Base-by-base conservation (phyloP, 2,113 vertebrate species). In the Cynoglossus semilaevis region DNA sequence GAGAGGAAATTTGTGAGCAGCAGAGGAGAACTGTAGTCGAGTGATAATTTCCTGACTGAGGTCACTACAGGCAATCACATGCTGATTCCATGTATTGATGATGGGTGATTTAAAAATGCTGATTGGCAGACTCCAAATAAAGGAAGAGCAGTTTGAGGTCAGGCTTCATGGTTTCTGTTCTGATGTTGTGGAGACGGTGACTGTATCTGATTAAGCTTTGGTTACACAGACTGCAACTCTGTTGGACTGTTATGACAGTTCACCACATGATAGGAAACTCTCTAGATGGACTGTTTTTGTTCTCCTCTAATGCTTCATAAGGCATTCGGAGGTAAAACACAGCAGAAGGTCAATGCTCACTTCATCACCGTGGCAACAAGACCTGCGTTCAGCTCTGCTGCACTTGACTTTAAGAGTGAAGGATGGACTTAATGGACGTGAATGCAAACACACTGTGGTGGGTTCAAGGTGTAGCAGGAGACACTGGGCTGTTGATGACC, bases 391-490 rank as follows among this genome's bases (percentile, higher is more conserved):
- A 18, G 18, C 68, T 45, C 52, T 65, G 66, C 73, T 82, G 72
- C 19, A 63, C 70, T 80, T 76, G 62, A 61, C 67, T 73, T 49
- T 49, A 61, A 78, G 85, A 76, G 75, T 75, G 82, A 88, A 63
- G 45, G 60, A 80, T 72, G 68, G 60, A 43, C 77, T 80, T 85
- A 91, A 90, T 90, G 86, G 85, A 90, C 74, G 73, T 77, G 65
- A 88, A 82, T 64, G 75, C 88, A 91, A 91, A 90, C 87, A 91
- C 43, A 71, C 71, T 34, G 62, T 47, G 63, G 77, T 59, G 62
- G 64, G 10, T 57, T 70, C 53, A 59, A 76, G 75, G 79, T 70
- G 54, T 63, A 59, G 76, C 76, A 64, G 38, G 35, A 74, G 65
- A 59, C 57, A 81, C 59, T 82, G 1, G 36, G n/a, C 37, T 62